These are phyloP conservation scores for Paradoxurus hermaphroditus DNA, from an alignment of 2,113 vertebrate genomes.

Conservation along the genomic window DNA sequence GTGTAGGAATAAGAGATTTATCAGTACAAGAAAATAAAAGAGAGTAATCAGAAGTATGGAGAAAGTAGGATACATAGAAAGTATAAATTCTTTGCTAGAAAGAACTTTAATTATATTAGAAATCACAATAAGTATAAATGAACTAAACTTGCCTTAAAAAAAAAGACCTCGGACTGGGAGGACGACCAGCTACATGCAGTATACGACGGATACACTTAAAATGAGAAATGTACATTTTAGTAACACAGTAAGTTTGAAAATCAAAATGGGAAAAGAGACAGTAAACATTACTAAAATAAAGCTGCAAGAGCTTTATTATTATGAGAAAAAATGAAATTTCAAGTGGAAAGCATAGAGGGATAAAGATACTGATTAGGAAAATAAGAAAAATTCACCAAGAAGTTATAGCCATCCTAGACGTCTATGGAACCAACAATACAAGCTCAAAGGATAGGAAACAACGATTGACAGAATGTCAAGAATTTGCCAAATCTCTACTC, in stretches of 20 bases:
- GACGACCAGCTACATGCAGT: background rate
- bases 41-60: background rate
- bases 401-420: background rate
- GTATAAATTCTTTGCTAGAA: background rate
- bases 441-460: background rate
- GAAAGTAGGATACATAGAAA: background rate
- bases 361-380: background rate
- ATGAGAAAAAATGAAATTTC: background rate
- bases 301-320: background rate
- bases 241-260: background rate
- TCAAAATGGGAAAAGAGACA: background rate
- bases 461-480: background rate
- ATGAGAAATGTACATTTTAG: background rate
- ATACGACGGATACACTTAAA: background rate
- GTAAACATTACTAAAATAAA: background rate
- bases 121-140: background rate
- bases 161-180: background rate
- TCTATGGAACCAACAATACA: background rate
- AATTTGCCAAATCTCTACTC: background rate
- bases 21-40: background rate
- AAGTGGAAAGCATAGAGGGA: background rate
- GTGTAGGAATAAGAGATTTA: background rate
- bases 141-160: background rate
- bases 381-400: background rate
- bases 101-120: background rate